Base-by-base conservation (phyloP, 2,797 vertebrate species). In the Natrix natrix region DNA sequence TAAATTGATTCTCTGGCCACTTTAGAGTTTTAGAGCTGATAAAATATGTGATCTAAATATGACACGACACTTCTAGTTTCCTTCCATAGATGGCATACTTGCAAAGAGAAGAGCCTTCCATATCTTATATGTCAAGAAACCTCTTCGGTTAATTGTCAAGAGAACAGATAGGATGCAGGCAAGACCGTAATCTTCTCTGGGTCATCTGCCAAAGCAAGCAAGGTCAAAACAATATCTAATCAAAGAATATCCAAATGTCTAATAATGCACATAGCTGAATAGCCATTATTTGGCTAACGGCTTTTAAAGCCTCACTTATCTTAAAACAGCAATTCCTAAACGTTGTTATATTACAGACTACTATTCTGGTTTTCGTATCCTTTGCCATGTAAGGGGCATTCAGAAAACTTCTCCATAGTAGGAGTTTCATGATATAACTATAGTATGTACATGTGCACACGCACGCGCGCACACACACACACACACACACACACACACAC, bases 1-100 rank as follows among this genome's bases (percentile, higher is more conserved):
- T 54, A 86, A 48, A 61, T 60, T 66, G 10, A 56, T 90, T 55
- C 3, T 24, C 86, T 54, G 11, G n/a, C 32, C 52, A 69, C 11
- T 14, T 78, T 54, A 37, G 28, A 78, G 8, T 60, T 56, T 69
- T 28, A 52, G 11, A 10, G 37, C 32, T 88, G 28, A 22, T 61
- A 60, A 48, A 88, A 52, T 56, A 22, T 91, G 28, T 43, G n/a
- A 63, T 93, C 78, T 83, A 91, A 93, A 88, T 61, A 86, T 83
- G 90, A 61, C 48, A n/a, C 61, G 83, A 63, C 90, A 91, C 55
- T 88, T 91, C 92, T 87, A 91, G 63, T 88, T 89, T 93, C 88
- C 56, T 93, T 91, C 92, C 56, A 83, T 93, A 93, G 92, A 93
- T 93, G 92, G 92, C 92, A 93, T 43, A 89, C 90, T 93, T 88